phyloP scores from a whole-genome alignment of 2,113 vertebrate species.

The Callopanchax toddi region DNA sequence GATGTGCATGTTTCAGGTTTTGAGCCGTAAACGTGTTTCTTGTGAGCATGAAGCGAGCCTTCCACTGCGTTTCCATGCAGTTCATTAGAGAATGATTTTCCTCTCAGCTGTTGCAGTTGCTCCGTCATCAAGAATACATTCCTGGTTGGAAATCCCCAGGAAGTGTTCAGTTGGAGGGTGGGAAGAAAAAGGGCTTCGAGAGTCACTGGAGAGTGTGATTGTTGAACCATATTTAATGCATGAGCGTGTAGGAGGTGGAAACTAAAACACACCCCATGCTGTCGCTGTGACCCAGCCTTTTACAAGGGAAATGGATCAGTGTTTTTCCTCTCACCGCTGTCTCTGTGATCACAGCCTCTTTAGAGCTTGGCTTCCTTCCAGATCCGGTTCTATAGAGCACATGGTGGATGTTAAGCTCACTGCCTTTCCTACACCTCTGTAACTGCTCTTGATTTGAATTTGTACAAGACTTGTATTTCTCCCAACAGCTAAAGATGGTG shows the following conservation, averaged over 20 bases:
- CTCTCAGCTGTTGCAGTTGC: slow-evolving; percentile 68
- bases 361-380: slow-evolving; percentile 57
- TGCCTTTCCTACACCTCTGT: slow-evolving; percentile 14
- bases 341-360: slow-evolving; percentile 60
- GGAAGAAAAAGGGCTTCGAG: slow-evolving; percentile 43
- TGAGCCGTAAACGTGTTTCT: slow-evolving; percentile 12
- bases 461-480: slow-evolving; percentile 23
- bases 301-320: slow-evolving; percentile 49
- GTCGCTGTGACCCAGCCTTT: slow-evolving; percentile 57
- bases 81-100: slow-evolving; percentile 62
- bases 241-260: slow-evolving; percentile 70
- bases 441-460: slow-evolving; percentile 33
- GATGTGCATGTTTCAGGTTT: slow-evolving; percentile 14
- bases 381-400: slow-evolving; percentile 22
- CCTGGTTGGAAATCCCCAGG: slow-evolving; percentile 73
- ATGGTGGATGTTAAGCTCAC: slow-evolving; percentile 38
- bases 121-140: slow-evolving; percentile 68
- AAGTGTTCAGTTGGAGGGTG: slow-evolving; percentile 60
- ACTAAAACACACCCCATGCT: slow-evolving; percentile 71
- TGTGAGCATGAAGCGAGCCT: slow-evolving; percentile 11
- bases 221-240: slow-evolving; percentile 71
- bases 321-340: slow-evolving; percentile 42
- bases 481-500: slow-evolving; percentile 19
- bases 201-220: slow-evolving; percentile 67
- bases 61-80: slow-evolving; percentile 34